Evolutionary conservation across 2,797 vertebrate genomes (phyloP).

Genomic region (Coreius guichenoti): DNA sequence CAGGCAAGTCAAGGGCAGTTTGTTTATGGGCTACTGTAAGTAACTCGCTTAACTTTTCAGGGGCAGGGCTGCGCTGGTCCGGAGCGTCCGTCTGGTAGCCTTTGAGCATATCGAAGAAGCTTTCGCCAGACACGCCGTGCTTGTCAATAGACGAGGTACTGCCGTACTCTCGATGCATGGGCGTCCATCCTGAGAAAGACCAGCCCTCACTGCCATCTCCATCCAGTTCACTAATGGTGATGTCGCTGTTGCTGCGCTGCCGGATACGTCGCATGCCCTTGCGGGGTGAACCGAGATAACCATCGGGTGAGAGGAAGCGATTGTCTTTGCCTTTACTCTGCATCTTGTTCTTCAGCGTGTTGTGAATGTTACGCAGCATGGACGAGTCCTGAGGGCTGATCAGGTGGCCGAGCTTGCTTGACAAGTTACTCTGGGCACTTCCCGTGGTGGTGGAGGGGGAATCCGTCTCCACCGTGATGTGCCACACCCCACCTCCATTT

Average conservation of each 20-base stretch:
- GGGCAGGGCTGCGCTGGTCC: conserved; percentile 87
- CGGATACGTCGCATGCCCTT: conserved; percentile 96
- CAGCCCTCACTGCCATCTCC: conserved; percentile 93
- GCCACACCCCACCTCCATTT: conserved; percentile 73
- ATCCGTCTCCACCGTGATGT: conserved; percentile 82
- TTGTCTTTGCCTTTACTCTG: conserved; percentile 91
- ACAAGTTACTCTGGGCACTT: conserved; percentile 93
- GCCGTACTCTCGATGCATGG: conserved; percentile 96
- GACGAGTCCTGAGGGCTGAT: conserved; percentile 93
- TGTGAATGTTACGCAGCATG: conserved; percentile 97
- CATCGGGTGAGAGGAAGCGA: conserved; percentile 94
- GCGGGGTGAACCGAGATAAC: conserved; percentile 92
- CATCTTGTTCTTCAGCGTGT: conserved; percentile 94
- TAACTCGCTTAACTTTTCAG: conserved; percentile 90
- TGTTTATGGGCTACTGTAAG: conserved; percentile 91
- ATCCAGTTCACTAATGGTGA: conserved; percentile 97
- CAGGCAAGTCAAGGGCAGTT: conserved; percentile 91
- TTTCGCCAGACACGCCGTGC: conserved; percentile 94
- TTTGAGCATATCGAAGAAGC: conserved; percentile 96
- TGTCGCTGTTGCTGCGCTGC: conserved; percentile 97
- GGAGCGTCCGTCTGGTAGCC: conserved; percentile 91
- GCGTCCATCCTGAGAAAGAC: conserved; percentile 93
- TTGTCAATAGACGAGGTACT: conserved; percentile 99
- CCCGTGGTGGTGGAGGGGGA: conserved; percentile 79
- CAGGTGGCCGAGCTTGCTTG: conserved; percentile 93